Conservation (phyloP, 30 jellyfish, hydroid and myxozoan genomes). For the Turritopsis dohrnii region DNA sequence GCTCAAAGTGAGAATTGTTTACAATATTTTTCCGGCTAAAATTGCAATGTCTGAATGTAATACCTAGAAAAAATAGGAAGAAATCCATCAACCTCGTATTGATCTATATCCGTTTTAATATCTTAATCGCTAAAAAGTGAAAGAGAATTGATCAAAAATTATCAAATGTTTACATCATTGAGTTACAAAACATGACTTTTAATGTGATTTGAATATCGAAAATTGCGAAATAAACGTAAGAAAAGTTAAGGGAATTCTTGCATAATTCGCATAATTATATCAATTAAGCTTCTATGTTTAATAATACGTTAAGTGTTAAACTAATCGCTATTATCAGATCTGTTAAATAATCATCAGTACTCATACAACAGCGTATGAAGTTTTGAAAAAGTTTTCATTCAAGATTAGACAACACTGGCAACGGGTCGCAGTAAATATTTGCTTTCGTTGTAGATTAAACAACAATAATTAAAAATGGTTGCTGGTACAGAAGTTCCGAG, state of each 20-base stretch:
- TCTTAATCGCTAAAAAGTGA: neutral
- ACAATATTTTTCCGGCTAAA: neutral
- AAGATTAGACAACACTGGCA: too few relatives aligned
- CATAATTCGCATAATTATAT: neutral
- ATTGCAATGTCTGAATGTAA: neutral
- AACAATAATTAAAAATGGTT: conserved; percentile 2
- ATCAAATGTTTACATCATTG: neutral
- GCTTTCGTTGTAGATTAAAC: neutral
- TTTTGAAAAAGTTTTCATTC: too few relatives aligned
- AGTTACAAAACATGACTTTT: neutral
- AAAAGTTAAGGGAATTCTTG: neutral
- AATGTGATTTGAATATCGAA: neutral
- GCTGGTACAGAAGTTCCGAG: neutral
- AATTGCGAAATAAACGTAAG: neutral
- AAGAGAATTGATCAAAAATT: neutral
- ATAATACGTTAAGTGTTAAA: neutral
- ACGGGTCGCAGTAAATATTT: too few relatives aligned
- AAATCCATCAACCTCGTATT: neutral
- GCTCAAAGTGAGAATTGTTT: too few relatives aligned
- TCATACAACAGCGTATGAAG: too few relatives aligned
- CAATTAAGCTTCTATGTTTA: neutral
- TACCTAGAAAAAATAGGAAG: too few relatives aligned
- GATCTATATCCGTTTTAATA: neutral
- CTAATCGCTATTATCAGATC: neutral
- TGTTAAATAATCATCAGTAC: neutral